Evolutionary conservation across 2,113 vertebrate genomes (phyloP).

Genomic region (Platycercus adscitus): DNA sequence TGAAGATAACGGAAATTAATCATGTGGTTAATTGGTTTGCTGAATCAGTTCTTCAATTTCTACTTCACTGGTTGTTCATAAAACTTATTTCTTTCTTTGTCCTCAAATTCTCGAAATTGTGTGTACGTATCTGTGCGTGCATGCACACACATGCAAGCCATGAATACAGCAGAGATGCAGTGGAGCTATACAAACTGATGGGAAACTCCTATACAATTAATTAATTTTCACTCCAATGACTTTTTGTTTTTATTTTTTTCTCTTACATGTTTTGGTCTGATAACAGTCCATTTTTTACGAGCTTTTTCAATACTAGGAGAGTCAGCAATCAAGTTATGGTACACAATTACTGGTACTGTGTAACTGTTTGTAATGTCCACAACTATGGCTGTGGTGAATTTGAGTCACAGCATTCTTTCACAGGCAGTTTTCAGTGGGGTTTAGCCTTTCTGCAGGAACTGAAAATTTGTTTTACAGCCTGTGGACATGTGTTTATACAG

Average conservation of each 20-base stretch:
- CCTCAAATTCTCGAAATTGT: not conserved
- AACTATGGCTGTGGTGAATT: not conserved
- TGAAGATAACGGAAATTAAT: not conserved
- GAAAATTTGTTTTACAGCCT: not conserved
- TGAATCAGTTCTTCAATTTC: not conserved
- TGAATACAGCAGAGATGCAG: not conserved
- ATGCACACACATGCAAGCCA: rapidly evolving
- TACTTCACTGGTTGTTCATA: not conserved
- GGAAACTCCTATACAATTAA: not conserved
- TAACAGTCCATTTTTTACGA: not conserved
- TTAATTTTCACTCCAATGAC: not conserved
- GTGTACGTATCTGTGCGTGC: not conserved
- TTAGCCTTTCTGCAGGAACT: not conserved
- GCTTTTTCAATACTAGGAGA: not conserved
- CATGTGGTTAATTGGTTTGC: not conserved
- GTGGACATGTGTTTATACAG: not conserved
- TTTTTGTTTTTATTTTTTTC: not conserved
- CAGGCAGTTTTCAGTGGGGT: not conserved
- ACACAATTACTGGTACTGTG: not conserved
- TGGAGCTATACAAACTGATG: not conserved
- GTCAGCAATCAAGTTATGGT: not conserved
- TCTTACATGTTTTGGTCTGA: not conserved
- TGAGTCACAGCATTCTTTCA: not conserved
- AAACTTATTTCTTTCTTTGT: not conserved
- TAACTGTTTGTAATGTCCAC: not conserved